Evolutionary conservation across 2,797 vertebrate genomes (phyloP).

Genomic region (Todus mexicanus): DNA sequence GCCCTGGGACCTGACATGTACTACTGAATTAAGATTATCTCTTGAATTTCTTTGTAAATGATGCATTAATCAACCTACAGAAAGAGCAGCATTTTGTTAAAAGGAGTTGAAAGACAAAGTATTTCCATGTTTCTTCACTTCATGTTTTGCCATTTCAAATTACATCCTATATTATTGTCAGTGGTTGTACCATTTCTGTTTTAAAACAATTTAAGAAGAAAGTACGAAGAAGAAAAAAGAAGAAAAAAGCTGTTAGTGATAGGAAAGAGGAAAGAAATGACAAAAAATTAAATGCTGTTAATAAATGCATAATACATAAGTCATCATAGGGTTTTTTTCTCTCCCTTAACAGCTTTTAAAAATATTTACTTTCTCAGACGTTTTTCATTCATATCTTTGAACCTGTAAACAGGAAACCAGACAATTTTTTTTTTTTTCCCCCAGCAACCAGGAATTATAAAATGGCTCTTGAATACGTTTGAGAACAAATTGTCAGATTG

Average conservation of each 20-base stretch:
- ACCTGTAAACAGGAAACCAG: background rate
- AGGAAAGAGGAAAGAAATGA: background rate
- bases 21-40: background rate
- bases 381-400: background rate
- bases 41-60: background rate
- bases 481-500: background rate
- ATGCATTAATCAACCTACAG: background rate
- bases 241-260: background rate
- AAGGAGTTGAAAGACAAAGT: background rate
- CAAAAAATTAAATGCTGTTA: background rate
- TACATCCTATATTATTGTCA: background rate
- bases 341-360: background rate
- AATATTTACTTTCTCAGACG: background rate
- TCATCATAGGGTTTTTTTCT: background rate
- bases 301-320: background rate
- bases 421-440: background rate
- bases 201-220: background rate
- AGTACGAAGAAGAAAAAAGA: too few relatives aligned
- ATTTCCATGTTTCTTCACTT: background rate
- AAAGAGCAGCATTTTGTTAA: background rate
- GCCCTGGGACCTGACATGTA: background rate
- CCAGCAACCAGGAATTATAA: background rate
- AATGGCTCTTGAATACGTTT: background rate
- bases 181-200: background rate
- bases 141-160: background rate